Conservation (phyloP, 2,113 vertebrate genomes). For the western clawed frog (Xenopus tropicalis) region DNA sequence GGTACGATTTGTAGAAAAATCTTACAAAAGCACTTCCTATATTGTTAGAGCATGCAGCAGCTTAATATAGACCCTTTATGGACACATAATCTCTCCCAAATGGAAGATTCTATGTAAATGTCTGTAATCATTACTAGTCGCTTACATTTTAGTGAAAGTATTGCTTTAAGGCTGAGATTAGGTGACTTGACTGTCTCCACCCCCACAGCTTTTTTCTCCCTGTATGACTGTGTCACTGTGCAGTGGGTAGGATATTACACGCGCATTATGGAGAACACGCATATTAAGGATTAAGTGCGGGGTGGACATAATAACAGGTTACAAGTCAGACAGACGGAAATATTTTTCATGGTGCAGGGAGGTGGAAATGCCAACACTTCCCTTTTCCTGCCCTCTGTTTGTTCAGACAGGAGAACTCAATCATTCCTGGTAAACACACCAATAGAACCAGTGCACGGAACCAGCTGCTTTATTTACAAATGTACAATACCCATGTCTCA, state of each 20-base stretch:
- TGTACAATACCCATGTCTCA: neutral
- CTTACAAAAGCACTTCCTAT: too few relatives aligned
- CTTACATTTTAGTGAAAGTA: too few relatives aligned
- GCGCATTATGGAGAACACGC: neutral
- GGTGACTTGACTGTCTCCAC: too few relatives aligned
- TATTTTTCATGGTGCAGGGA: slow-evolving; percentile 22
- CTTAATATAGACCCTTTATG: too few relatives aligned
- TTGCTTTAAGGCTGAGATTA: too few relatives aligned
- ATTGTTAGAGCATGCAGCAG: too few relatives aligned
- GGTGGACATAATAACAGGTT: slow-evolving; percentile 33
- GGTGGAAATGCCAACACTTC: slow-evolving; percentile 28
- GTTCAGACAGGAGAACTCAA: slow-evolving; percentile 30
- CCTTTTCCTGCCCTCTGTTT: slow-evolving; percentile 25
- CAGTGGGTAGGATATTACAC: neutral
- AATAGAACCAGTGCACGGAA: neutral
- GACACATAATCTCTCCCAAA: too few relatives aligned
- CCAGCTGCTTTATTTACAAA: neutral
- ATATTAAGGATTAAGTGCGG: slow-evolving; percentile 26
- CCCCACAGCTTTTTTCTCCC: too few relatives aligned
- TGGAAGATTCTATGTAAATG: too few relatives aligned
- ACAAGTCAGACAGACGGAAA: slow-evolving; percentile 41
- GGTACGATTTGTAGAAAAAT: too few relatives aligned
- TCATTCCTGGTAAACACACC: slow-evolving; percentile 26
- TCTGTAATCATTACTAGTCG: too few relatives aligned
- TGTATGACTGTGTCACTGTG: neutral